A percentile compares a stretch with the other conserved stretches of the same genome.
Conservation (phyloP, 2,113 vertebrate species). For the Melanerpes aurifrons region DNA sequence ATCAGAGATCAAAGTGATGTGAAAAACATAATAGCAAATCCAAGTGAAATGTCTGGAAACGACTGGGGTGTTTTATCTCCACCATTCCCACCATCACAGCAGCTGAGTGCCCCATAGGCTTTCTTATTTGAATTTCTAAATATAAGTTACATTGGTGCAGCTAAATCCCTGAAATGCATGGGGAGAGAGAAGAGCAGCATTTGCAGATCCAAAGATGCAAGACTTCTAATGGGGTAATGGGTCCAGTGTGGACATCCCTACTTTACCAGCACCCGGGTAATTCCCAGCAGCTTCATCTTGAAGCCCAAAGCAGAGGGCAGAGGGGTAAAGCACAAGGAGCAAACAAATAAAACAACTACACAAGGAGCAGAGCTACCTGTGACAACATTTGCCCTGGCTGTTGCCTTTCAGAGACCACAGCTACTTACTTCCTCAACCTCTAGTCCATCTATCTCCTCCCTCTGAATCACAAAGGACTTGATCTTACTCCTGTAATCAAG, state of each 20-base stretch:
- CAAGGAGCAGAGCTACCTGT: not conserved
- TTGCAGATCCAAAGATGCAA: not conserved
- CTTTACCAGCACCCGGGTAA: not conserved
- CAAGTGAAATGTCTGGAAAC: slow-evolving; percentile 15
- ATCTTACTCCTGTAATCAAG: not conserved
- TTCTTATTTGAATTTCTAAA: slow-evolving; percentile 35
- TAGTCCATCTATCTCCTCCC: not conserved
- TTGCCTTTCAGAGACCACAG: not conserved
- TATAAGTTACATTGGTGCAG: not conserved
- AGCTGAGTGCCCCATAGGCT: not conserved
- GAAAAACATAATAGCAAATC: not conserved
- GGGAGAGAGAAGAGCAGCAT: not conserved
- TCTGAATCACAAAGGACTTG: not conserved
- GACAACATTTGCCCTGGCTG: not conserved
- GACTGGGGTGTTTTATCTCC: not conserved
- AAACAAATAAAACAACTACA: not conserved
- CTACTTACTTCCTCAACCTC: not conserved
- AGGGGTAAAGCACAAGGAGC: not conserved
- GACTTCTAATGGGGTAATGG: not conserved
- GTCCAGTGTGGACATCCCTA: not conserved
- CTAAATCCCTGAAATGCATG: not conserved
- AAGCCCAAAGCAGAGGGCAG: not conserved
- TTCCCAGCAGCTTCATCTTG: not conserved
- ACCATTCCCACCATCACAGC: not conserved
- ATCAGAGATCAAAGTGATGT: not conserved